Conservation (phyloP, 2,888 invertebrate species). For the Nipponacmea schrenckii region DNA sequence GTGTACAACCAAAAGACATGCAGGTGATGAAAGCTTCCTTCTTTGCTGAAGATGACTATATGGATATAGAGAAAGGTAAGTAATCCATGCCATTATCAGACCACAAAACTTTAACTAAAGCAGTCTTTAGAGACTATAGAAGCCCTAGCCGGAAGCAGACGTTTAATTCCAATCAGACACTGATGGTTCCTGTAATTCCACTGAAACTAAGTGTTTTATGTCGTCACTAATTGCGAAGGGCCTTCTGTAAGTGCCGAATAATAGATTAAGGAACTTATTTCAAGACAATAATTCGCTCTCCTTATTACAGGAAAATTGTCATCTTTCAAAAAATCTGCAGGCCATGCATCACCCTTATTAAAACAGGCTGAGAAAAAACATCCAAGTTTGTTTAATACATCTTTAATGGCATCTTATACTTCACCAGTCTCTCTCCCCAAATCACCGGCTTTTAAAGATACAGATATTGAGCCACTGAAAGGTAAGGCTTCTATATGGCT, state of each 20-base stretch:
- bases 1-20: constrained; percentile 68
- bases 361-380: constrained; percentile 31
- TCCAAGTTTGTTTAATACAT: constrained; percentile 43
- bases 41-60: constrained; percentile 70
- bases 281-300: background rate
- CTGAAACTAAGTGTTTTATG: too few relatives aligned
- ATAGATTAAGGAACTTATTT: background rate
- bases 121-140: too few relatives aligned
- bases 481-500: background rate
- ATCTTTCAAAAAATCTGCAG: constrained; percentile 5
- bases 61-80: constrained; percentile 12
- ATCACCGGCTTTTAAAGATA: constrained; percentile 33
- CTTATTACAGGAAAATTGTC: constrained; percentile 11
- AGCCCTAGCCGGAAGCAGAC: too few relatives aligned
- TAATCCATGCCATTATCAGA: background rate
- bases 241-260: too few relatives aligned
- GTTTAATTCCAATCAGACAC: too few relatives aligned
- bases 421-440: constrained; percentile 45
- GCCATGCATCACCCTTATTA: constrained; percentile 12
- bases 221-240: too few relatives aligned
- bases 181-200: too few relatives aligned
- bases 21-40: constrained; percentile 88
- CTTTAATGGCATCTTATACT: constrained; percentile 43
- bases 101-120: too few relatives aligned
- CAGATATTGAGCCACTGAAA: constrained; percentile 21